Conservation (phyloP, 2,113 vertebrate genomes). For the Ammodytes dubius region DNA sequence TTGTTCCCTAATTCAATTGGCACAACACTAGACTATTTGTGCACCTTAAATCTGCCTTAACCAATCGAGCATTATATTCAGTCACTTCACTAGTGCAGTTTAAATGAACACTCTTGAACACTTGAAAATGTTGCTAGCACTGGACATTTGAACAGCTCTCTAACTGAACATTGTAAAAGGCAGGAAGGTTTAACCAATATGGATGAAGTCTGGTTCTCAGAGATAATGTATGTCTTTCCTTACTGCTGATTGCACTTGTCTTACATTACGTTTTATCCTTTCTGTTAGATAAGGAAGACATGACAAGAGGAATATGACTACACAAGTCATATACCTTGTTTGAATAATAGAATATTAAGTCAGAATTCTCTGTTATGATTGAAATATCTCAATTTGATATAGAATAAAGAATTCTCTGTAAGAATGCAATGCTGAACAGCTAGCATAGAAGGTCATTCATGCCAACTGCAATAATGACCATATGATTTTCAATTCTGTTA, state of each 20-base stretch:
- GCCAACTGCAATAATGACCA: too few relatives aligned
- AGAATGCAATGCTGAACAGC: too few relatives aligned
- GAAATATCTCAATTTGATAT: too few relatives aligned
- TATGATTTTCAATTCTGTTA: too few relatives aligned
- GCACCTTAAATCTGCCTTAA: neutral
- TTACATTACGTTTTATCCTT: neutral
- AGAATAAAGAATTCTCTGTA: too few relatives aligned
- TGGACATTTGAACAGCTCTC: constrained; percentile 46
- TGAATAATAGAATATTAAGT: too few relatives aligned
- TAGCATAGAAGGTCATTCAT: too few relatives aligned
- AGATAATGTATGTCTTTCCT: constrained; percentile 11
- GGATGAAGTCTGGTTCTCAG: neutral
- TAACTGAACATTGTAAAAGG: neutral
- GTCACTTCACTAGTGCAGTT: constrained; percentile 37
- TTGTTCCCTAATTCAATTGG: neutral
- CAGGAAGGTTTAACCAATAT: neutral
- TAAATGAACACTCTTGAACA: constrained; percentile 43
- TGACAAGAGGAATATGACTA: neutral
- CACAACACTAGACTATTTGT: neutral
- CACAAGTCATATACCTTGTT: neutral
- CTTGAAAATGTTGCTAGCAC: constrained; percentile 33
- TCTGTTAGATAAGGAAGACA: neutral
- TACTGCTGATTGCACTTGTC: neutral
- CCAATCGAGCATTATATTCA: constrained; percentile 39
- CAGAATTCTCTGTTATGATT: too few relatives aligned